Evolutionary conservation across 2,888 invertebrate genomes (phyloP), one percentile per base, ranked within the genome.

Genomic region (Heliconius hortense): DNA sequence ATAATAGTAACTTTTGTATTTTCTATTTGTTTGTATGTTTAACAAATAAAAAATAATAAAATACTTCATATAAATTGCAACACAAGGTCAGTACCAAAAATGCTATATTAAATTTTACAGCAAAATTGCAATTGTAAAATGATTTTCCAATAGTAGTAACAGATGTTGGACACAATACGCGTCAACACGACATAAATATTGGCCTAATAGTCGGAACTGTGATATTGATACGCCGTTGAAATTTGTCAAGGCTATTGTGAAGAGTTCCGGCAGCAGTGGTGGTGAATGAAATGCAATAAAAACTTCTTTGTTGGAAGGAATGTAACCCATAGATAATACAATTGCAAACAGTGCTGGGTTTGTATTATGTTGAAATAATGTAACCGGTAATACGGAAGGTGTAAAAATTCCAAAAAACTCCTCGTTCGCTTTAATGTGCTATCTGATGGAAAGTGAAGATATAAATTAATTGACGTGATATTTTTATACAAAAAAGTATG

Each of bases 131-230:
- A 77, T 77, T 74, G 74, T 62, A 74, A 77, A 78, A 77, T 78
- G 60, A 77, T 76, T 78, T 77, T 78, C 72, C 78, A 77, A 76
- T 77, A 77, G 64, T 62, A 66, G 76, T 74, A 78, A 74, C 78
- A 78, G 77, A 79, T 78, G 80, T 72, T 75, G 67, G 63, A 69
- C 72, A 87, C 89, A 91, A 92, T 88, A 85, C 86, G 82, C 81
- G 84, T 87, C 86, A 90, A 91, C 89, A 89, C 86, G 87, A 88
- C 87, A 88, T 89, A 89, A 91, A 92, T 90, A 92, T 92, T 90
- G 86, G 88, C 84, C 87, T 89, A 90, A 90, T 89, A 90, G 89
- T 90, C 90, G 91, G 90, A 92, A 91, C 91, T 91, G 86, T 85
- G 91, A 90, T 90, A 93, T 85, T 87, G 91, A 93, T 92, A 92